Base-by-base conservation (phyloP, 2,888 invertebrate species). In the Itoplectis maculator region DNA sequence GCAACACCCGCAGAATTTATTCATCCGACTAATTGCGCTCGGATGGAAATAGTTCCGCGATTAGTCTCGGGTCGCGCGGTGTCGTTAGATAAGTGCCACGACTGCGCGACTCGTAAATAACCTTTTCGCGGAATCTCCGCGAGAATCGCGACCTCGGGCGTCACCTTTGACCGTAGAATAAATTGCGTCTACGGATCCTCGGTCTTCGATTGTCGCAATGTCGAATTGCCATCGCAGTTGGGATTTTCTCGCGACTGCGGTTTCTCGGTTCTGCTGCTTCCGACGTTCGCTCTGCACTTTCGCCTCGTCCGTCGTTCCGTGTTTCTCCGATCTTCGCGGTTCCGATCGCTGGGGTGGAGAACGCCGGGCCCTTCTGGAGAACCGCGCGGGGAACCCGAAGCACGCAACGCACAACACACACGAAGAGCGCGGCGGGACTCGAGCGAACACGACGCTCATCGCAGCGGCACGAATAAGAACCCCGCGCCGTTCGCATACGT, bases 121-220 rank as follows among this genome's bases (percentile, higher is more conserved):
- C 23, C 13, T 54, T 59, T 59, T 59, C 15, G n/a, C 29, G 35
- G 35, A 59, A 59, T 29, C 13, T 15, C 35, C 15, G 35, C n/a
- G 7, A n/a, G 35, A 13, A 35, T 35, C 59, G 29, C 7, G 35
- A 35, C 35, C 59, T 37, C 61, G 37, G 15, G 37, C 11, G 15
- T 61, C 61, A 61, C 61, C 61, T 61, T 37, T 37, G 61, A 61
- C 61, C 61, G 9, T 15, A n/a, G n/a, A n/a, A n/a, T n/a, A 40
- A 61, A 40, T 5, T 40, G 2, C 61, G 37, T 37, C 15, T 15
- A 15, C 8, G 15, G 35, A 40, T 37, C 7, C 29, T 29, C 13
- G 11, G 13, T 9, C 29, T 11, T 54, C 15, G 2, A 15, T 61
- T 7, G 18, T 61, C 18, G 37, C n/a, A 4, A 40, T n/a, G 7